Conservation (phyloP, 2,888 invertebrate species). For the Tinea semifulvella region DNA sequence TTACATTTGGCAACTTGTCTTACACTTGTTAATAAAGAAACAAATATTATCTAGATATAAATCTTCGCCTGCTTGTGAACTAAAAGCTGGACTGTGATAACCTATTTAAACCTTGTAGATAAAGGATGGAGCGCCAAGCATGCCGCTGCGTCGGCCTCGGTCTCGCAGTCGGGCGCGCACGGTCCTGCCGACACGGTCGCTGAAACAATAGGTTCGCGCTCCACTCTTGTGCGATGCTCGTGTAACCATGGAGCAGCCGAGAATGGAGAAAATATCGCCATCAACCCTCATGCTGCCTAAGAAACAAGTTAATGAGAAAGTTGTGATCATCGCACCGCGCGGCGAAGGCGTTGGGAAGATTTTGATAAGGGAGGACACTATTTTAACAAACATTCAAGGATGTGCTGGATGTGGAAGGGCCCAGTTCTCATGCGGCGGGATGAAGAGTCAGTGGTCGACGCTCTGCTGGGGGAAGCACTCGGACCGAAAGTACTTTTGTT, state of each 20-base stretch:
- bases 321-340: conserved; percentile 28
- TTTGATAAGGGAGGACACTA: conserved; percentile 50
- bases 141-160: neutral
- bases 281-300: conserved; percentile 31
- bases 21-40: no score
- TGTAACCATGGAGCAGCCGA: conserved; percentile 29
- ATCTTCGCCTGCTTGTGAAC: neutral
- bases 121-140: neutral
- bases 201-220: neutral
- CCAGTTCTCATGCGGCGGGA: conserved; percentile 45
- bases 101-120: conserved; percentile 9
- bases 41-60: neutral
- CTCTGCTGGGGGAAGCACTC: conserved; percentile 50
- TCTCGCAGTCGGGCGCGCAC: conserved; percentile 4
- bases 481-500: conserved; percentile 46
- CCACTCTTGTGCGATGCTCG: neutral
- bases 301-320: conserved; percentile 30
- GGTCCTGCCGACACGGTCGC: neutral
- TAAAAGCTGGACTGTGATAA: conserved; percentile 3
- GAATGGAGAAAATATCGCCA: conserved; percentile 27
- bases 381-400: conserved; percentile 40
- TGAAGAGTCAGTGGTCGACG: conserved; percentile 47
- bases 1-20: no score
- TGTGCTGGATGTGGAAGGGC: conserved; percentile 47
- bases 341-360: conserved; percentile 35